phyloP scores from a whole-genome alignment of 2,888 invertebrate species.

The Drosophila leonis region DNA sequence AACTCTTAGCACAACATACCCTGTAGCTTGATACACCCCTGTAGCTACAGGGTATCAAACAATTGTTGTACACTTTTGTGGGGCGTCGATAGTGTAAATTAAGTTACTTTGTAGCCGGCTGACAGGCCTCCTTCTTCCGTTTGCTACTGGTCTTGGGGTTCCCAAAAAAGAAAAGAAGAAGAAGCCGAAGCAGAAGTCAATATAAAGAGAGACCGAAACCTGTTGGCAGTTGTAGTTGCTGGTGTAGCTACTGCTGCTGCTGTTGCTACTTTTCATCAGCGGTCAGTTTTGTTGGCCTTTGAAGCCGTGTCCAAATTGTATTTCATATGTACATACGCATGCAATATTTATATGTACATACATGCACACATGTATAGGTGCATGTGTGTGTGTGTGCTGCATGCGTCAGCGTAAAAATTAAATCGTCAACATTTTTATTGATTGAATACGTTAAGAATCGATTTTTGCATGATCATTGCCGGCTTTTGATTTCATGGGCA shows the following conservation, averaged over 20 bases:
- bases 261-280: constrained; percentile 12
- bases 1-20: background rate
- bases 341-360: background rate
- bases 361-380: background rate
- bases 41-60: constrained; percentile 27
- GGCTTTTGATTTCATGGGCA: constrained; percentile 71
- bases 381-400: constrained; percentile 38
- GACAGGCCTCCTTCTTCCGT: constrained; percentile 69
- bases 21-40: background rate
- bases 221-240: constrained; percentile 45
- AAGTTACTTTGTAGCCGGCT: constrained; percentile 75
- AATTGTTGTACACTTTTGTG: constrained; percentile 52
- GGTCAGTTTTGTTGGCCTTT: constrained; percentile 42
- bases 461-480: constrained; percentile 77
- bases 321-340: constrained; percentile 9
- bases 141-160: constrained; percentile 73
- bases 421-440: constrained; percentile 79
- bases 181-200: background rate
- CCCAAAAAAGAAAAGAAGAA: constrained; percentile 12
- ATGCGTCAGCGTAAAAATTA: constrained; percentile 78
- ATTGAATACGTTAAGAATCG: constrained; percentile 59
- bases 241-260: background rate
- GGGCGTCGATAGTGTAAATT: constrained; percentile 67
- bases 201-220: constrained; percentile 50
- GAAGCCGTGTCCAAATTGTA: constrained; percentile 39